Evolutionary conservation across 2,888 invertebrate genomes (phyloP), one percentile per base, ranked within the genome.

Genomic region (Rhingia campestris): DNA sequence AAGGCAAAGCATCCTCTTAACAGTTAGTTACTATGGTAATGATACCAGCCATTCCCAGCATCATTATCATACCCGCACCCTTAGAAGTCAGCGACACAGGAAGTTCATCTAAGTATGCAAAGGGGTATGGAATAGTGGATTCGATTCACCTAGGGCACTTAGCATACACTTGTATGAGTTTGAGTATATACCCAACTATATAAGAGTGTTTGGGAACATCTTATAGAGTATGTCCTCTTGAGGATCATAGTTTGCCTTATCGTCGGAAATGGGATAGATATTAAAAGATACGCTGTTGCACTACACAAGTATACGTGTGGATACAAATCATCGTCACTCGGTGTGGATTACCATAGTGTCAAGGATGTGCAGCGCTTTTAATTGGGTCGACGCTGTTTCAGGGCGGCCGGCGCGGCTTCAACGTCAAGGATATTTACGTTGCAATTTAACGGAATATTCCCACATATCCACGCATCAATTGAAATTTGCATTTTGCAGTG

Each of bases 101-200:
- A 79, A 79, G 79, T 79, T 51, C 32, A 69, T 53, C 67, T 64
- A 64, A 73, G 61, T 47, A 12, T 51, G 35, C 32, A 61, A 47
- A 35, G 33, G 30, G 22, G 35, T 59, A 30, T 45, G 10, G 45
- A 14, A 4, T 61, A 72, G 64, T 66, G 45, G 82, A 82, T 82
- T 82, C 74, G 53, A 79, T 73, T 63, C 69, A 45, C 77, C 67
- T 33, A 32, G 45, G 73, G 73, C 72, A 63, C 72, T 76, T 81
- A 58, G 30, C 32, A 43, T 75, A 54, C 66, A 58, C 82, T 79
- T 69, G 45, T 56, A 79, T 56, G 72, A 70, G 56, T 79, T 82
- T 82, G 32, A 49, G 22, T 22, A 56, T 53, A 58, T 39, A 47
- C 9, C 35, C 41, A n/a, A 39, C 39, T 51, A 49, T 77, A 32